A percentile compares a stretch with the other conserved stretches of the same genome.
These are phyloP conservation scores for Hyposmocoma kahamanoa DNA, from an alignment of 1,140 invertebrate genomes.

Conservation along the genomic window DNA sequence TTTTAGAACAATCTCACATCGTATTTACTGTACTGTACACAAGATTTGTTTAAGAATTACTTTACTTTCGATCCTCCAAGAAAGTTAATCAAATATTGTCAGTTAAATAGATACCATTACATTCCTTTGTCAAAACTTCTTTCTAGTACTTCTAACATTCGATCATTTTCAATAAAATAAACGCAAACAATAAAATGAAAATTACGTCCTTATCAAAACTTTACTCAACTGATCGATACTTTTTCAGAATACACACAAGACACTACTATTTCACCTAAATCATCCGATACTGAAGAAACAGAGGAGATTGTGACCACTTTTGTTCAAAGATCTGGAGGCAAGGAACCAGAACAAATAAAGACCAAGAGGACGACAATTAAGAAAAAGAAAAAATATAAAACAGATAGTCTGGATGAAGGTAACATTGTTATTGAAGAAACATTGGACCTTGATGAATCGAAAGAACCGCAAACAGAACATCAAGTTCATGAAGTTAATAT, in stretches of 20 bases:
- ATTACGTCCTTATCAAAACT: no score
- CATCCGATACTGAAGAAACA: constrained; percentile 68
- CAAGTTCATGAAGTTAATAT: constrained; percentile 43
- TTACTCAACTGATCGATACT: no score
- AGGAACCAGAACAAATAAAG: constrained; percentile 67
- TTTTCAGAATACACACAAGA: constrained; percentile 36
- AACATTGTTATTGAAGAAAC: constrained; percentile 68
- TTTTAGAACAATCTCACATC: no score
- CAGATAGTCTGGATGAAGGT: constrained; percentile 29
- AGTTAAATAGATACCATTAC: no score
- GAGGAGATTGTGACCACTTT: constrained; percentile 75
- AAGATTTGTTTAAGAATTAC: no score
- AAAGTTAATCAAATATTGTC: no score
- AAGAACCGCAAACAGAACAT: constrained; percentile 11
- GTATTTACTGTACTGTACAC: no score
- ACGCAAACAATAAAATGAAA: no score
- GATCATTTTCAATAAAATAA: no score
- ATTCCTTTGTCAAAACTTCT: no score
- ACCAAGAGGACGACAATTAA: constrained; percentile 73
- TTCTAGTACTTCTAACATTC: no score
- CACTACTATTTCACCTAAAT: constrained; percentile 39
- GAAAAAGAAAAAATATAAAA: constrained; percentile 45
- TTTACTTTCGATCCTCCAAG: no score
- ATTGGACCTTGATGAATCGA: constrained; percentile 47
- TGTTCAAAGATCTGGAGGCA: constrained; percentile 56